Conservation (phyloP, 2,888 invertebrate genomes). For the Melieria omissa region DNA sequence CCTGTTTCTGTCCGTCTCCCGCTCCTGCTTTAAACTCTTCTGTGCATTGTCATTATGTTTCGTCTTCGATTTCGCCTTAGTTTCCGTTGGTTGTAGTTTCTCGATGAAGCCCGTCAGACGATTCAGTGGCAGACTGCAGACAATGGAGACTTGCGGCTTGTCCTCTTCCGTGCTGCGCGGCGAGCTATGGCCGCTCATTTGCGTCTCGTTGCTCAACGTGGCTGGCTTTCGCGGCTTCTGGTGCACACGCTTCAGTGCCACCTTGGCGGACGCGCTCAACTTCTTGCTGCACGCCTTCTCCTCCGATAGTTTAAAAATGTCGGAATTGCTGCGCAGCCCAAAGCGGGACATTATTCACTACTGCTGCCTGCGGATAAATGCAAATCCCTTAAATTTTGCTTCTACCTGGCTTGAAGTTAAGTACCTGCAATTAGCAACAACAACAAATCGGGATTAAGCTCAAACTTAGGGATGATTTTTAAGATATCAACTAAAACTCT, state of each 20-base stretch:
- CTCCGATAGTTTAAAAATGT: constrained; percentile 56
- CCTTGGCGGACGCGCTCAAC: constrained; percentile 40
- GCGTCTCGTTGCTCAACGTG: constrained; percentile 31
- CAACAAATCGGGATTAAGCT: too few species aligned
- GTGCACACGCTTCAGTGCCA: constrained; percentile 36
- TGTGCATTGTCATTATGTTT: constrained; percentile 18
- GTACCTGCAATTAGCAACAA: too few species aligned
- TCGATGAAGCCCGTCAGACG: constrained; percentile 61
- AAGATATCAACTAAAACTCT: too few species aligned
- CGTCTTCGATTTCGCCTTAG: constrained; percentile 25
- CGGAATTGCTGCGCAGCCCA: constrained; percentile 55
- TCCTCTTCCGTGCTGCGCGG: constrained; percentile 41
- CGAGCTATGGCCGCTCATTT: constrained; percentile 25
- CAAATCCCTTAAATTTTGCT: too few species aligned
- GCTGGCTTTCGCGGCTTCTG: constrained; percentile 40
- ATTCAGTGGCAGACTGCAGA: constrained; percentile 64
- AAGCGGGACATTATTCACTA: constrained; percentile 57
- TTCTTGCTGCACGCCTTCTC: constrained; percentile 46
- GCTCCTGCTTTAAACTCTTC: constrained; percentile 22
- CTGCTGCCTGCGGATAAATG: background rate
- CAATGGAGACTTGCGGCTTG: constrained; percentile 44
- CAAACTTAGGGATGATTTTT: too few species aligned
- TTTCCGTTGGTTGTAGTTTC: constrained; percentile 48
- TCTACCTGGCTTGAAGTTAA: too few species aligned
- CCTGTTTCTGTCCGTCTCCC: constrained; percentile 34